Evolutionary conservation across 2,888 invertebrate genomes (phyloP).

Genomic region (Sepiola atlantica): DNA sequence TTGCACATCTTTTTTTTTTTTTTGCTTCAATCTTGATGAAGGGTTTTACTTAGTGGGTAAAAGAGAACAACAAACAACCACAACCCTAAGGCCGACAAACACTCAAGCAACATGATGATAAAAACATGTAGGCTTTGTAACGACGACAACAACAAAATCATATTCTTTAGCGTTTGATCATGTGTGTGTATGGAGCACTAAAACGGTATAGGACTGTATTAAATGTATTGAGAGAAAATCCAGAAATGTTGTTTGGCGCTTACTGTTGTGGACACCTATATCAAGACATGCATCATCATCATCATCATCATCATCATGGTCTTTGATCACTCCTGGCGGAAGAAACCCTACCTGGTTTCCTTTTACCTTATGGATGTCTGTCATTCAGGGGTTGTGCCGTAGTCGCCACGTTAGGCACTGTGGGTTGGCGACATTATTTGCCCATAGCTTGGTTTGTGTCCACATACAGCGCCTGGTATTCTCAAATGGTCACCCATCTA

Average conservation of each 20-base stretch:
- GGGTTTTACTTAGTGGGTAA: neutral
- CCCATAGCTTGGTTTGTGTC: no score
- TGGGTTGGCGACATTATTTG: no score
- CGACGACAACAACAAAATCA: neutral
- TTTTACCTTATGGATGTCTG: no score
- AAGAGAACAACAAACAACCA: neutral
- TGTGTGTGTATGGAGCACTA: neutral
- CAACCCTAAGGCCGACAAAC: neutral
- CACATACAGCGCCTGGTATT: no score
- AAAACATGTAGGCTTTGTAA: neutral
- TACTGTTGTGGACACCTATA: no score
- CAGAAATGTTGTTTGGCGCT: neutral
- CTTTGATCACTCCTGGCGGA: no score
- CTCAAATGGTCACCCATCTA: no score
- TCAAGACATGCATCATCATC: no score
- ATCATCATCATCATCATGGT: no score
- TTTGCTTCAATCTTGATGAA: conserved; percentile 15
- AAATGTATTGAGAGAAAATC: neutral
- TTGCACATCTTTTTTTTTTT: neutral
- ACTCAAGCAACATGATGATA: neutral
- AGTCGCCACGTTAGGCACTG: no score
- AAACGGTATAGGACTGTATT: neutral
- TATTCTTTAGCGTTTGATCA: neutral
- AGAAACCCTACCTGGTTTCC: no score
- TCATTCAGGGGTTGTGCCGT: no score